Base-by-base conservation (phyloP, 2,888 invertebrate species). In the Pherbina coryleti region DNA sequence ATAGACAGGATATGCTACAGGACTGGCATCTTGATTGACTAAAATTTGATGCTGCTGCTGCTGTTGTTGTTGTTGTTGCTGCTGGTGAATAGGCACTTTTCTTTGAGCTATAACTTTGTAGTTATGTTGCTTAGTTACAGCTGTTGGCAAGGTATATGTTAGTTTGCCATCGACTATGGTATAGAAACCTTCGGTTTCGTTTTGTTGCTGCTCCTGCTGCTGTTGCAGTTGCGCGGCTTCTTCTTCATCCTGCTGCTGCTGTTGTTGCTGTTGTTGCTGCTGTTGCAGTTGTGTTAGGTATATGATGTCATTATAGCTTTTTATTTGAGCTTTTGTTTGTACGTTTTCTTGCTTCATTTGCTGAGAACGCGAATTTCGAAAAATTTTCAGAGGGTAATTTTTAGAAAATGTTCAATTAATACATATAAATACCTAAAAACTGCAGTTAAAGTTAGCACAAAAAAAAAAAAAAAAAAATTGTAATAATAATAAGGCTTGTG, bases 301-400 rank as follows among this genome's bases (percentile, higher is more conserved):
- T 79, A 90, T 91, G 82, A 94, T 84, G 85, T 95, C 95, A 76
- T 94, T 93, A 89, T 95, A 95, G 84, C 94, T 93, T 91, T 95
- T 95, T 83, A 93, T 92, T 90, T 95, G 94, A 82, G 94, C 93
- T 90, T 95, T 95, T 79, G 94, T 93, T 89, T 94, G 94, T 83
- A 94, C 84, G 82, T 84, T 83, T 87, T 87, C 88, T 86, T 88
- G 88, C 83, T 87, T 87, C 82, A 87, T 86, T 86, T 87, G 87
- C 88, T 87, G 82, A 75, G 53, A 73, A 44, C 44, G 62, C 73
- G 62, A 62, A 73, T 64, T 71, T 77, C 64, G 37, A 51, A 37
- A 19, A 60, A 55, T 78, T 75, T 80, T 72, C 51, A 70, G 69
- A 70, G 76, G 70, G 28, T 37, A 72, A 55, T 73, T 73, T 34